These are phyloP conservation scores for Wiebesia pumilae DNA, from an alignment of 1,140 invertebrate genomes.

Conservation along the genomic window DNA sequence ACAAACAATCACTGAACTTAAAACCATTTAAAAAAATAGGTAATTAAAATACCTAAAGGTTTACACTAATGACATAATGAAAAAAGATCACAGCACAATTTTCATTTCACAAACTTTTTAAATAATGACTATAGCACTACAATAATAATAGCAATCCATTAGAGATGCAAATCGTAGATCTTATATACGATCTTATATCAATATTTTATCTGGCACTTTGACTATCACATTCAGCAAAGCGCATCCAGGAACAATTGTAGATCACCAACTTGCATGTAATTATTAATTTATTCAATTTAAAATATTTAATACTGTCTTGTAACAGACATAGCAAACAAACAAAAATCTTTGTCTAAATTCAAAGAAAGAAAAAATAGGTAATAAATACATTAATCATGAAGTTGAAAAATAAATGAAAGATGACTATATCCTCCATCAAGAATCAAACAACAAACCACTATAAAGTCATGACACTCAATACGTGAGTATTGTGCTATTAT, in stretches of 20 bases:
- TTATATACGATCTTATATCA: slow-evolving; percentile 18
- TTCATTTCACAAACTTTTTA: slow-evolving; percentile 45
- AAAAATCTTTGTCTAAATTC: background rate
- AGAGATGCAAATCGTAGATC: slow-evolving; percentile 12
- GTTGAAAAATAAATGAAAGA: background rate
- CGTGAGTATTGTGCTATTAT: background rate
- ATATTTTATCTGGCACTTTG: slow-evolving; percentile 52
- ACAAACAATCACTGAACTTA: slow-evolving; percentile 16
- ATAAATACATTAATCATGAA: background rate
- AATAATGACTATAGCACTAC: slow-evolving; percentile 37
- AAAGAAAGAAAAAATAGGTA: background rate
- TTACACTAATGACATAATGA: slow-evolving; percentile 40
- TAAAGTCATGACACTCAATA: background rate
- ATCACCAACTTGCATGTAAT: slow-evolving; percentile 40
- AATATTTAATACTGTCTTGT: slow-evolving; percentile 38
- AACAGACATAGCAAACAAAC: background rate
- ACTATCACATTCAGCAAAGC: slow-evolving; percentile 50
- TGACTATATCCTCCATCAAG: slow-evolving; percentile 16
- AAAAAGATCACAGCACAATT: slow-evolving; percentile 51
- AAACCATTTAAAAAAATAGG: background rate
- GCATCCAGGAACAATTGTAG: slow-evolving; percentile 49
- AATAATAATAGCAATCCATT: slow-evolving; percentile 29
- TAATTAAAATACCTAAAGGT: slow-evolving; percentile 34
- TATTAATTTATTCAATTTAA: slow-evolving; percentile 14
- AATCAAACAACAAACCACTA: background rate